Evolutionary conservation across 2,888 invertebrate species (phyloP), one percentile per base, ranked within the genome.

Genomic region (Isotomurus palustris): DNA sequence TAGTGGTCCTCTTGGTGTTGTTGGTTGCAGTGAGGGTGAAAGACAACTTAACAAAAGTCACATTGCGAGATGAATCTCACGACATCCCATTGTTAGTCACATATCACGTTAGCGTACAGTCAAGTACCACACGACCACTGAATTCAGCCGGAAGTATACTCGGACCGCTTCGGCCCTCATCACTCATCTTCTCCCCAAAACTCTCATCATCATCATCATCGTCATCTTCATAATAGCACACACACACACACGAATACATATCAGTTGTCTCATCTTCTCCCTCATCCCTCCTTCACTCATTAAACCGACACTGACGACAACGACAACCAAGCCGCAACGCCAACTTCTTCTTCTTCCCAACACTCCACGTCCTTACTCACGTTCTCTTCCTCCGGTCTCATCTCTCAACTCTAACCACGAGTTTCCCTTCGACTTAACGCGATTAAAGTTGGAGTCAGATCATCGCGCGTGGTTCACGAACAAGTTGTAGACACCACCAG

Each of bases 141-240:
- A n/a, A 28, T 47, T 45, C 47, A 53, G 53, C 65, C 65, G 65
- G 65, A 65, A 65, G 65, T 62, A 50, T 58, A 58, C 50, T 65
- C 65, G 62, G 65, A 60, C 59, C 60, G 57, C 53, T 58, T 63
- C 63, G 63, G 60, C 59, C 56, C 52, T 64, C 64, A 58, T 60
- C 60, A 54, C 58, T 59, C 63, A 66, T 58, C 59, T 58, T 58
- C 54, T 47, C 38, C 19, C 32, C 44, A 24, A 19, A 14, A 17
- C 36, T 12, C 17, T 48, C 49, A 49, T 36, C 49, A 36, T 49
- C 47, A 43, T 43, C 43, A 43, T 43, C 47, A 47, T 47, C 47
- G 21, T 49, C 49, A 35, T 36, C 49, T 22, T 49, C 47, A 43
- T 43, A 19, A 43, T 43, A 27, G 25, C 22, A 21, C 17, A 25